Evolutionary conservation across 1,140 invertebrate genomes (phyloP).

Genomic region (Dreissena polymorpha): DNA sequence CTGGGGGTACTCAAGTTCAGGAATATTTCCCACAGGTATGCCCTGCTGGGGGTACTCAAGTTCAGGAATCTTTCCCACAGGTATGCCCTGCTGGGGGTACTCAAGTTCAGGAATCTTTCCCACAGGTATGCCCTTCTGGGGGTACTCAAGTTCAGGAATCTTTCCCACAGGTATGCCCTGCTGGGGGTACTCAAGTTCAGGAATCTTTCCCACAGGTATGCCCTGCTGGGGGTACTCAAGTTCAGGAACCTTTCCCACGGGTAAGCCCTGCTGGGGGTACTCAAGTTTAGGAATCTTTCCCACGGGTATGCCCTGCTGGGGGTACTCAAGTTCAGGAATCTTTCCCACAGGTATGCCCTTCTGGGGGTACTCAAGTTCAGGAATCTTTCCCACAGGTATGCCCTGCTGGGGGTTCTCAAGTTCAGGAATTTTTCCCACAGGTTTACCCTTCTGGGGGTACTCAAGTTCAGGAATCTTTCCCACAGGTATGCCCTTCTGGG

Average conservation of each 20-base stretch:
- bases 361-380: conserved; percentile 89
- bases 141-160: conserved; percentile 87
- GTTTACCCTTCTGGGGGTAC: conserved; percentile 84
- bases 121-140: conserved; percentile 84
- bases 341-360: conserved; percentile 74
- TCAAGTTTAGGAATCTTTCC: conserved; percentile 85
- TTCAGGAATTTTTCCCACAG: conserved; percentile 81
- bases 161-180: conserved; percentile 81
- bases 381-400: conserved; percentile 69
- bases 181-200: conserved; percentile 89
- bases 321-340: conserved; percentile 87
- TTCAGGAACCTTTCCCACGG: conserved; percentile 81
- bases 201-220: conserved; percentile 78
- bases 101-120: conserved; percentile 85
- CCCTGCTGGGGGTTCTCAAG: conserved; percentile 87
- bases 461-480: conserved; percentile 85
- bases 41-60: conserved; percentile 87
- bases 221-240: conserved; percentile 88
- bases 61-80: conserved; percentile 81
- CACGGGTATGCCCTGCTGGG: conserved; percentile 81
- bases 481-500: conserved; percentile 82
- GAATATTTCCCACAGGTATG: conserved; percentile 69
- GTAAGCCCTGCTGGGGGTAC: conserved; percentile 83
- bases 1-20: conserved; percentile 89
- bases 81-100: conserved; percentile 86